Conservation (phyloP, 2,113 vertebrate genomes). For the Beaufortia kweichowensis region DNA sequence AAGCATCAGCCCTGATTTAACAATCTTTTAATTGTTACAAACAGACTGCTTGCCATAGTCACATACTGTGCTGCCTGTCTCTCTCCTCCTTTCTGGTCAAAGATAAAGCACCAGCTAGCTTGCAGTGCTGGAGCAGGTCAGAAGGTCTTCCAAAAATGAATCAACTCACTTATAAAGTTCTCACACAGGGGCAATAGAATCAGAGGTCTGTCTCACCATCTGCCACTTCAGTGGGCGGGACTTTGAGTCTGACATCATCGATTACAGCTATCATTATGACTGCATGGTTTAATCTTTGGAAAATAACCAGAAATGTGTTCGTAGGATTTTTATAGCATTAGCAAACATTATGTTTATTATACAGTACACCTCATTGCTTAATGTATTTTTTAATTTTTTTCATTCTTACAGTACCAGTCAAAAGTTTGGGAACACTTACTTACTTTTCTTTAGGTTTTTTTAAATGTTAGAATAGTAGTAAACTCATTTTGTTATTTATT, state of each 20-base stretch:
- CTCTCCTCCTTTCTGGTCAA: constrained; percentile 1
- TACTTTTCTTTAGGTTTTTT: too few relatives aligned
- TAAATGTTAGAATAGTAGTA: too few relatives aligned
- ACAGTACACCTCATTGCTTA: too few relatives aligned
- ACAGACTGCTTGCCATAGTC: neutral
- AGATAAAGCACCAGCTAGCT: constrained; percentile 7
- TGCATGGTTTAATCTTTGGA: too few relatives aligned
- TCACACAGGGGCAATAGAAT: constrained; percentile 9
- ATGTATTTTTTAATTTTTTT: too few relatives aligned
- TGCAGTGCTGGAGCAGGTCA: constrained; percentile 3
- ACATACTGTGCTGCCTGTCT: neutral
- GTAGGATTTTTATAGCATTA: too few relatives aligned
- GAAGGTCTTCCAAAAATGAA: neutral
- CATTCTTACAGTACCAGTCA: too few relatives aligned
- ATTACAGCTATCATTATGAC: neutral
- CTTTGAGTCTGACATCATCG: neutral
- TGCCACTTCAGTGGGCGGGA: neutral
- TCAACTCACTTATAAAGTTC: neutral
- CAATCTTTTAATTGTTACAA: constrained; percentile 26
- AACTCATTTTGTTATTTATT: too few relatives aligned
- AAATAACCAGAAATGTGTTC: too few relatives aligned
- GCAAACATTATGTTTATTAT: too few relatives aligned
- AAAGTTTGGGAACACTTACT: too few relatives aligned
- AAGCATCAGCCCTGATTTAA: neutral
- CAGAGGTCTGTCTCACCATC: constrained; percentile 15